A percentile compares a stretch with the other conserved stretches of the same genome.
Evolutionary conservation across 2,797 vertebrate genomes (phyloP).

Genomic region (Acanthurus tractus): DNA sequence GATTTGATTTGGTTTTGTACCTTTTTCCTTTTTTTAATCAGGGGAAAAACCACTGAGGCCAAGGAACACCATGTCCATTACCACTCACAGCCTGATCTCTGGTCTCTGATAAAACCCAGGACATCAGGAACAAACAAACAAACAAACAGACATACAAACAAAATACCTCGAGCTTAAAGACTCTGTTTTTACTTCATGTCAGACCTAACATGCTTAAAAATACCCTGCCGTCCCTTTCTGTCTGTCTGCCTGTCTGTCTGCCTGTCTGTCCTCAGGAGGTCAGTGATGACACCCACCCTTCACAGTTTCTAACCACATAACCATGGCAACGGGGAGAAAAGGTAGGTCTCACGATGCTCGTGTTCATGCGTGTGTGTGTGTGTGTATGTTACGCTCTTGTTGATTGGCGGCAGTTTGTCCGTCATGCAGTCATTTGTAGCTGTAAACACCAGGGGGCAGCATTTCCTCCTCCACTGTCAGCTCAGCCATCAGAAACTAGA

Average conservation of each 20-base stretch:
- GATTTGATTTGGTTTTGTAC: no score
- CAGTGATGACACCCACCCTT: slow-evolving; percentile 65
- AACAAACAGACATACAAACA: no score
- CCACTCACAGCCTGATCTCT: no score
- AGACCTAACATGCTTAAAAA: not conserved
- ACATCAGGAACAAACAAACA: no score
- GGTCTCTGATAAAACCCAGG: no score
- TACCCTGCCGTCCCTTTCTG: not conserved
- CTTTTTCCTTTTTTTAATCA: no score
- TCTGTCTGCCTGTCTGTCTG: not conserved
- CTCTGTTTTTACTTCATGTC: no score
- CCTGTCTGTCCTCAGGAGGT: slow-evolving; percentile 30
- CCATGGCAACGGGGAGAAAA: slow-evolving; percentile 79
- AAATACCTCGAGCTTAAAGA: no score
- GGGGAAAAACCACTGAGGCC: no score
- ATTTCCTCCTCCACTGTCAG: not conserved
- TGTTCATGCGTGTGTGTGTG: not conserved
- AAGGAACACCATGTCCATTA: no score
- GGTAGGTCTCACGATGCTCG: slow-evolving; percentile 43
- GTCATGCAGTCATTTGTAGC: not conserved
- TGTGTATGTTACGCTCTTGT: not conserved
- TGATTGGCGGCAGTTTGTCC: not conserved
- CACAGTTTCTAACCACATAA: slow-evolving; percentile 43
- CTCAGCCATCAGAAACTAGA: not conserved
- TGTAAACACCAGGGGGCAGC: slow-evolving; percentile 16